Evolutionary conservation across 1,140 invertebrate genomes (phyloP).

Genomic region (Bursaphelenchus mucronatus): DNA sequence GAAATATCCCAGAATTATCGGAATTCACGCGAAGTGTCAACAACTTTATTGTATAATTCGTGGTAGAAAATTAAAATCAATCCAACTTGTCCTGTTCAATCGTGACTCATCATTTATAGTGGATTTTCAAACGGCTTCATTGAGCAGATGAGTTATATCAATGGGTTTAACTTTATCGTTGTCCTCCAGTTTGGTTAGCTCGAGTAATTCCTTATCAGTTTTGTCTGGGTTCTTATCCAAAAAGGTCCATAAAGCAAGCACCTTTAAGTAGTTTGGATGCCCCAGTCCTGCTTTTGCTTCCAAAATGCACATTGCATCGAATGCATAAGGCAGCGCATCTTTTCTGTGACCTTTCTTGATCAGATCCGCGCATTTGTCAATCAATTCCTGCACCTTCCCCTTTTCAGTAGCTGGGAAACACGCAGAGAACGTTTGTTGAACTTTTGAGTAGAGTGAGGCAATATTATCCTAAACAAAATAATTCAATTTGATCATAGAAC

Average conservation of each 20-base stretch:
- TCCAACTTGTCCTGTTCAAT: too few species aligned
- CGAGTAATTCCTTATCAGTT: conserved; percentile 29
- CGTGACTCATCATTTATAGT: neutral
- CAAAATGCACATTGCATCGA: conserved; percentile 29
- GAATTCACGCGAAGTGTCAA: too few species aligned
- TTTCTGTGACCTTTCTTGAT: conserved; percentile 19
- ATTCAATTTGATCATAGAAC: neutral
- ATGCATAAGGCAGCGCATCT: conserved; percentile 23
- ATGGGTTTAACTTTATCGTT: conserved; percentile 10
- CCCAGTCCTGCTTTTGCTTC: conserved; percentile 21
- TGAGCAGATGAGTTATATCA: conserved; percentile 8
- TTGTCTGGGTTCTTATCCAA: conserved; percentile 30
- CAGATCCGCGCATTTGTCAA: conserved; percentile 9
- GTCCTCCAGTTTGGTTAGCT: conserved; percentile 16
- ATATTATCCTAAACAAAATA: conserved; percentile 12
- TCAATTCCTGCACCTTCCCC: conserved; percentile 16
- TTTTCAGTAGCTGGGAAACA: conserved; percentile 25
- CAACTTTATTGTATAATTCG: too few species aligned
- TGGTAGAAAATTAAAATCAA: too few species aligned
- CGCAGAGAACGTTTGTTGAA: conserved; percentile 22
- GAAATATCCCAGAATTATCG: too few species aligned
- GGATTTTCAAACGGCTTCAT: conserved; percentile 9
- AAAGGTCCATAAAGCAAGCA: conserved; percentile 33
- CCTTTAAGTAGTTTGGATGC: conserved; percentile 30
- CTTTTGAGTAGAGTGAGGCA: conserved; percentile 9